Conservation (phyloP, 2,113 vertebrate genomes). For the Okapia johnstoni region DNA sequence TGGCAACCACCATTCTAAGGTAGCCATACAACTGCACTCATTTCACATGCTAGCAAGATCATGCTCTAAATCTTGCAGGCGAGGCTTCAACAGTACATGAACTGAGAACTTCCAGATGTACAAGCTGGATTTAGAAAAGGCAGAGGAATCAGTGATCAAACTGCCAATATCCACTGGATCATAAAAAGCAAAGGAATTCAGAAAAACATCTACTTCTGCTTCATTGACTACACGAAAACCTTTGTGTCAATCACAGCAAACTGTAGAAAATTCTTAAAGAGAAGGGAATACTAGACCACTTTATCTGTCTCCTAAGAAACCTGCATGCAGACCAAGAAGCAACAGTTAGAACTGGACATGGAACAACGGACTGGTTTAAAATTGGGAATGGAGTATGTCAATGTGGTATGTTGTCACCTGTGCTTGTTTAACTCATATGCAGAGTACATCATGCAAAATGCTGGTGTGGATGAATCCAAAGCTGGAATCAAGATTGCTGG, state of each 20-base stretch:
- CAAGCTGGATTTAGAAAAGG: background rate
- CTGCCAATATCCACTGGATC: background rate
- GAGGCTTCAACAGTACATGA: background rate
- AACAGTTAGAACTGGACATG: background rate
- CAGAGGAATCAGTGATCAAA: background rate
- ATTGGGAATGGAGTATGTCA: background rate
- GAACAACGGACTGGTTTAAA: background rate
- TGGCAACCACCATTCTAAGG: background rate
- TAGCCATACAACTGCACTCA: background rate
- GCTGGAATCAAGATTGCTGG: background rate
- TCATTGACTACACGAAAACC: background rate
- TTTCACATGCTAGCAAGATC: background rate
- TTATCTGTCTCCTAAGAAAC: background rate
- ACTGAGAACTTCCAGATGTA: background rate
- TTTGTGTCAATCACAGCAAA: background rate
- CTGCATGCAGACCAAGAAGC: background rate
- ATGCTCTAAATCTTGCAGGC: background rate
- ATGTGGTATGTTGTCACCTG: background rate
- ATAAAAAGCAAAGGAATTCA: background rate
- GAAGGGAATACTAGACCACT: background rate
- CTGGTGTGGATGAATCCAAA: background rate
- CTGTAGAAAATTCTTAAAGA: background rate
- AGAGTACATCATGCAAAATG: background rate
- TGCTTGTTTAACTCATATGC: background rate
- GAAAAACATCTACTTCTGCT: background rate